Base-by-base conservation (phyloP, 2,113 vertebrate species). In the Hassar affinis region DNA sequence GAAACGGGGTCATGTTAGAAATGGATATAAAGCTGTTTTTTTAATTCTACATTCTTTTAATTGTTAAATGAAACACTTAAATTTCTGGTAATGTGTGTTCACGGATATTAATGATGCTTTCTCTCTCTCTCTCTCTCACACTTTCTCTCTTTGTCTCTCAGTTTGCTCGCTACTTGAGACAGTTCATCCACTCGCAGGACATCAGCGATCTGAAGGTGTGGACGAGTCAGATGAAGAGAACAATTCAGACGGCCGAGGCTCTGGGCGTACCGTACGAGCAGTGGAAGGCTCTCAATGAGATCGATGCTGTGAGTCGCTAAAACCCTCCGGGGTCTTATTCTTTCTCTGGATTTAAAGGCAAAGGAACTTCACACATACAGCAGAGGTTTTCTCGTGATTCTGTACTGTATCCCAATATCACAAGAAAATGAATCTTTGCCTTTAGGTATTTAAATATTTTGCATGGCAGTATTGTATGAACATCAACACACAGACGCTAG, bases 151-250 rank as follows among this genome's bases (percentile, higher is more conserved):
- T 47, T 47, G 7, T 47, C 45, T 47, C 89, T 20, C 92, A 99
- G 98, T 99, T 99, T 94, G 96, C 94, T 1, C 96, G 93, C 88
- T 92, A 91, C 83, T 92, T 99, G 91, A 94, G 93, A 25, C 91
- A 95, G 47, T 99, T 98, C 90, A 97, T 99, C 90, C 91, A 95
- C 85, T 92, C 95, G 0, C 98, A 99, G 85, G 95, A 95, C 85
- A 99, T 99, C 90, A 95, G 94, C 27, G 97, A 99, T 76, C 93
- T 99, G 89, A 99, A 99, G 90, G 97, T 99, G 66, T 99, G 98
- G 98, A 99, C 98, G 3, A 99, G 98, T 90, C 98, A 99, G 91
- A 99, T 99, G 98, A 99, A 97, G 93, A 96, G 98, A 87, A 99
- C 98, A 6, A 99, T 99, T 92, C 98, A 99, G 94, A 99, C 98